Evolutionary conservation across 2,797 vertebrate genomes (phyloP), one percentile per base, ranked within the genome.

Genomic region (Sebastes alutus): DNA sequence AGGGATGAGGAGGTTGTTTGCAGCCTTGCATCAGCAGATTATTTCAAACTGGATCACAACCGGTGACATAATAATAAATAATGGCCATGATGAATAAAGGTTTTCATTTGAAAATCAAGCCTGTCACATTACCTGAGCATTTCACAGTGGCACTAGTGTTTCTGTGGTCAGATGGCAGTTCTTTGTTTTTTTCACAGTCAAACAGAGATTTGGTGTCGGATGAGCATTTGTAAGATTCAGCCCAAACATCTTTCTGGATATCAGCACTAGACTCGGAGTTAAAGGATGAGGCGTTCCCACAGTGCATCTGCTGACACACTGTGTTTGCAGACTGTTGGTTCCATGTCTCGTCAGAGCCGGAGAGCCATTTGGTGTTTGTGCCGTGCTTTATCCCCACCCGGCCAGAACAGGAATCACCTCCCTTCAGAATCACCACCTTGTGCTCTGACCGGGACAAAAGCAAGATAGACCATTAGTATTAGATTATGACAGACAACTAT

Each of bases 231-330:
- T 78, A 79, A 5, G 73, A n/a, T 23, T 38, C 0, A 0, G 0
- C 0, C 81, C 77, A 88, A 4, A 85, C 0, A 0, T 9, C 2
- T 2, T 1, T 7, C 0, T 0, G 11, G 0, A 0, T 0, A 0
- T 5, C 0, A 3, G 0, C 1, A 0, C 0, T 2, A 0, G 5
- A 0, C 1, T 0, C 1, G 2, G 0, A 16, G 1, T 0, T 0
- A 7, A 4, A 2, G 0, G 0, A 0, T 10, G 0, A 0, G 0
- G 29, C 32, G 0, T 0, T 0, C 25, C 90, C 93, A 61, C 95
- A 96, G 2, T 82, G 32, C 79, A 64, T 80, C 77, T 78, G 65
- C 3, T 0, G 22, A 74, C 95, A 96, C 60, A 92, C 83, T 0
- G 9, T 1, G 5, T 64, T 0, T n/a, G 93, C 94, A 2, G 38